phyloP scores from a whole-genome alignment of 2,888 invertebrate species.

The Iselma pallidipennis region DNA sequence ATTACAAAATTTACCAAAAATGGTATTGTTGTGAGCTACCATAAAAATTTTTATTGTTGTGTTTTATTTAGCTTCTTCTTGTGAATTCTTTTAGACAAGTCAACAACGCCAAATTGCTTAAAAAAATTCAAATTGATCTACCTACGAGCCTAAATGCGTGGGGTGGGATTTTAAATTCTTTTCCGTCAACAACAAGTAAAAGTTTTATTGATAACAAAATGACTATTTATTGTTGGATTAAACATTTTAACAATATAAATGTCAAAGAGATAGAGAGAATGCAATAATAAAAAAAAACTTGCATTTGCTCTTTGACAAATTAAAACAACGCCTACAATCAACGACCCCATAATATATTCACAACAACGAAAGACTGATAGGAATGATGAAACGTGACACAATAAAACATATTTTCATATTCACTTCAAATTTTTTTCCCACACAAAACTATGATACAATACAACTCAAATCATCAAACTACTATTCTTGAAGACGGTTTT shows the following conservation, averaged over 20 bases:
- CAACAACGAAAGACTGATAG: background rate
- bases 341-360: background rate
- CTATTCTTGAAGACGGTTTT: background rate
- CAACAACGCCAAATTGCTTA: background rate
- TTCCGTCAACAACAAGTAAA: background rate
- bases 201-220: background rate
- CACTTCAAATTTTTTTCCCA: slow-evolving; percentile 19
- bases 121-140: background rate
- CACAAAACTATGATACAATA: slow-evolving; percentile 8
- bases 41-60: background rate
- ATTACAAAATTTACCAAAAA: too few relatives aligned
- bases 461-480: background rate
- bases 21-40: background rate
- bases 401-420: background rate
- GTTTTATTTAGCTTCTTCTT: too few relatives aligned
- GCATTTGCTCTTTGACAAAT: background rate
- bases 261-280: too few relatives aligned
- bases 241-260: too few relatives aligned
- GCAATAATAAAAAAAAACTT: background rate
- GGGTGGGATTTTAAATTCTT: background rate
- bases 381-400: background rate
- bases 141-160: background rate
- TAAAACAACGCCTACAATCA: background rate
- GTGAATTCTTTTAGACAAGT: background rate
- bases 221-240: too few relatives aligned